Evolutionary conservation across 2,797 vertebrate genomes (phyloP).

Genomic region (Crax fasciolata): DNA sequence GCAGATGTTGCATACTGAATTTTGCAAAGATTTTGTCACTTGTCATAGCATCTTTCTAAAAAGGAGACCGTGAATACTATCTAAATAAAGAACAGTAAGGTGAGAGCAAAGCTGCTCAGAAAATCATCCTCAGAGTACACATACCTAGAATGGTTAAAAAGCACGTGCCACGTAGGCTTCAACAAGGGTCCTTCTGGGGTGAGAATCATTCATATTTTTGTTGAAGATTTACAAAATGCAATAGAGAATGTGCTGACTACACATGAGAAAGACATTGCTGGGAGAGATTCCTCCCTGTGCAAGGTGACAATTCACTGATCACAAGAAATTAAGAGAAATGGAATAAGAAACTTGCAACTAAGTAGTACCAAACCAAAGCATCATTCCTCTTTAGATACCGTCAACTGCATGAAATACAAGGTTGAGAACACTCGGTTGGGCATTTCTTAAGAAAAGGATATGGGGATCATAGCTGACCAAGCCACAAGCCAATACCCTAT

Average conservation of each 20-base stretch:
- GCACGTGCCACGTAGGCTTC: neutral
- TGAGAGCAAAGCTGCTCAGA: neutral
- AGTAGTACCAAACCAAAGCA: neutral
- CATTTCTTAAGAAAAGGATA: neutral
- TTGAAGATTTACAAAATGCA: neutral
- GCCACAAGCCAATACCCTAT: neutral
- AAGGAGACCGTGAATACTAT: neutral
- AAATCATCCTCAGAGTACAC: neutral
- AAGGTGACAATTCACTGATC: neutral
- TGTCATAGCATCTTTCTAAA: constrained; percentile 13
- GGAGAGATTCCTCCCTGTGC: neutral
- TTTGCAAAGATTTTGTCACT: neutral
- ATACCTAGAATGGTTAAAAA: neutral
- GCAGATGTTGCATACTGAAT: neutral
- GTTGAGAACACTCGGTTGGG: neutral
- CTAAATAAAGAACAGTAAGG: constrained; percentile 33
- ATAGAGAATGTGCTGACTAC: neutral
- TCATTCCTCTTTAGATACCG: neutral
- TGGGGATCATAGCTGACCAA: neutral
- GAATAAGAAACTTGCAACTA: neutral
- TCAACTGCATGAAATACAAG: neutral
- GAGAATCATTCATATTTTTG: neutral
- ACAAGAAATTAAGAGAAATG: neutral
- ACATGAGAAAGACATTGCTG: neutral
- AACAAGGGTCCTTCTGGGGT: neutral